Evolutionary conservation across 2,888 invertebrate species (phyloP).

Genomic region (Ectropis crepuscularia): DNA sequence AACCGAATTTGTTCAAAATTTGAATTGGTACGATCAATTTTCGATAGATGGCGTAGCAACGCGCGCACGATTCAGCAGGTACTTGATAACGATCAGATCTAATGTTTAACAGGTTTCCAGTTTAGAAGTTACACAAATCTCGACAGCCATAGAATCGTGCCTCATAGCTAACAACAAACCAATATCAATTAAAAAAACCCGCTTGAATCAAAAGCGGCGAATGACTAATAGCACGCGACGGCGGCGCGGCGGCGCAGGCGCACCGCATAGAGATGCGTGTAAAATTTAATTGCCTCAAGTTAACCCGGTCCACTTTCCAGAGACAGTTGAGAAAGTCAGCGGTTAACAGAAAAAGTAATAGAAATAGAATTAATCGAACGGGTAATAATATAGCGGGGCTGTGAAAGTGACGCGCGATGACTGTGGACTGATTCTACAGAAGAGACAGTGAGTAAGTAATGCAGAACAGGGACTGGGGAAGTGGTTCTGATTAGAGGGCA

Average conservation of each 20-base stretch:
- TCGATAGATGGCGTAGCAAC: too few relatives aligned
- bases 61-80: too few relatives aligned
- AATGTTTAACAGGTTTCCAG: neutral
- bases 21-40: too few relatives aligned
- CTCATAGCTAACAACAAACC: neutral
- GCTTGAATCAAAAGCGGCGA: slow-evolving; percentile 1
- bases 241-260: neutral
- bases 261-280: slow-evolving; percentile 37
- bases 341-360: slow-evolving; percentile 20
- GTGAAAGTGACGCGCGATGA: slow-evolving; percentile 24
- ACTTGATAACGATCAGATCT: neutral
- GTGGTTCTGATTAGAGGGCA: slow-evolving; percentile 24
- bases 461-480: neutral
- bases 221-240: slow-evolving; percentile 14
- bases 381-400: slow-evolving; percentile 17
- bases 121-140: neutral
- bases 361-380: slow-evolving; percentile 28
- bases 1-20: too few relatives aligned
- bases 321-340: slow-evolving; percentile 29
- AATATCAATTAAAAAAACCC: slow-evolving; percentile 8
- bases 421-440: slow-evolving; percentile 5
- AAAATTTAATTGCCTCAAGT: slow-evolving; percentile 38
- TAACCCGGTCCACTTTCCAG: slow-evolving; percentile 41
- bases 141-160: neutral
- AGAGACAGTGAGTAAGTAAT: neutral